These are phyloP conservation scores for Hemiscyllium ocellatum DNA, from an alignment of 2,113 vertebrate genomes.

Conservation along the genomic window DNA sequence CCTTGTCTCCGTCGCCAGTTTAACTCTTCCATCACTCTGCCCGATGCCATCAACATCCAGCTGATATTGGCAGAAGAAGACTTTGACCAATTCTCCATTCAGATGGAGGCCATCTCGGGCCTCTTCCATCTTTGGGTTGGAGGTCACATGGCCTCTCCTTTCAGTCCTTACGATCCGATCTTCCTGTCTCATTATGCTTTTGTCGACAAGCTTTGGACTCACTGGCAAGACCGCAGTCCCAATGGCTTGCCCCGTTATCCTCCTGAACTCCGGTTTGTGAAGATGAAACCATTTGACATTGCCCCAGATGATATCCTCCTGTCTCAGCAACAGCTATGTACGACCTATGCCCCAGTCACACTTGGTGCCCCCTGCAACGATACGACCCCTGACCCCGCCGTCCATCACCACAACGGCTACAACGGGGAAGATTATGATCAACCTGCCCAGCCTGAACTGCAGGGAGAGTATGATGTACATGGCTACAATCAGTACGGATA, in stretches of 20 bases:
- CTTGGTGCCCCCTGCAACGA: slow-evolving; percentile 50
- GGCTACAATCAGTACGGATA: slow-evolving; percentile 41
- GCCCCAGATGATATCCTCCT: slow-evolving; percentile 43
- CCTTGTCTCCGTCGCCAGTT: slow-evolving; percentile 50
- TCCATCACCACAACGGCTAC: slow-evolving; percentile 36
- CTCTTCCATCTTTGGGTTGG: slow-evolving; percentile 51
- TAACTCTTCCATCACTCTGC: slow-evolving; percentile 47
- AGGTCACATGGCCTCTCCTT: slow-evolving; percentile 48
- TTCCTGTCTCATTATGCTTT: slow-evolving; percentile 51
- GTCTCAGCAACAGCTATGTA: slow-evolving; percentile 43
- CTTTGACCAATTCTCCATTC: slow-evolving; percentile 46
- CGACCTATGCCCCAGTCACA: slow-evolving; percentile 47
- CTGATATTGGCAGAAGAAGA: slow-evolving; percentile 44
- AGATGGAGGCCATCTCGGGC: slow-evolving; percentile 44
- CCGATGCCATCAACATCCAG: slow-evolving; percentile 48
- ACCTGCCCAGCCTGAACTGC: background rate
- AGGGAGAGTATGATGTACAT: background rate
- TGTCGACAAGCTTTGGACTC: slow-evolving; percentile 48
- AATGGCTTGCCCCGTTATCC: slow-evolving; percentile 36
- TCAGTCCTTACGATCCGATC: slow-evolving; percentile 50
- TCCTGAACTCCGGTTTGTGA: slow-evolving; percentile 36
- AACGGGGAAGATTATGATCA: background rate
- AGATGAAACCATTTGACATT: slow-evolving; percentile 48
- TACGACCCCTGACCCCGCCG: slow-evolving; percentile 39
- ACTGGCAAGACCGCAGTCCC: slow-evolving; percentile 47